Percentiles rank a stretch among this genome's conserved stretches.
Conservation (phyloP, 2,888 invertebrate species). For the Sclerodermus sp. region DNA sequence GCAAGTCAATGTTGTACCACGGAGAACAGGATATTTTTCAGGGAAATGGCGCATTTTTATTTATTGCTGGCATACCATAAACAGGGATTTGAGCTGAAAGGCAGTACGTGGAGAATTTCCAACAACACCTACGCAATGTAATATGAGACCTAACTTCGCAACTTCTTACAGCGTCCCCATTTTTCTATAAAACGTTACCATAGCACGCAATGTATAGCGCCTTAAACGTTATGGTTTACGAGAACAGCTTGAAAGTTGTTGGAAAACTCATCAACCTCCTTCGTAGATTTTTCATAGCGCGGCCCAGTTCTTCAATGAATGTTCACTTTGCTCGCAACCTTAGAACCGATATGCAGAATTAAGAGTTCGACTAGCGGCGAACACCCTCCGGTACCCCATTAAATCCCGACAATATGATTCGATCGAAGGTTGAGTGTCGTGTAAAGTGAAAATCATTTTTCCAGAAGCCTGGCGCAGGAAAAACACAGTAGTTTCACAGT, state of each 20-base stretch:
- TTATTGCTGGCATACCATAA: background rate
- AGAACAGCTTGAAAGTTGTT: slow-evolving; percentile 16
- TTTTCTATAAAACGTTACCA: slow-evolving; percentile 11
- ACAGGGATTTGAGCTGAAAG: background rate
- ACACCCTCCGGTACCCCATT: too few species aligned
- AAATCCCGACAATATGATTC: too few species aligned
- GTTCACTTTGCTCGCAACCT: slow-evolving; percentile 13
- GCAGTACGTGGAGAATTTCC: slow-evolving; percentile 22
- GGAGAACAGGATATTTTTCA: too few species aligned
- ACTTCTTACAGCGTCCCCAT: slow-evolving; percentile 27
- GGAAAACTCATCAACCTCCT: slow-evolving; percentile 25
- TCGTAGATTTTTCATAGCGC: slow-evolving; percentile 15
- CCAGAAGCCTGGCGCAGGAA: too few species aligned
- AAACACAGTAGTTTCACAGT: too few species aligned
- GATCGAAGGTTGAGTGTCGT: too few species aligned
- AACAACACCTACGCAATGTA: slow-evolving; percentile 18
- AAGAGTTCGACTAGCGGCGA: background rate
- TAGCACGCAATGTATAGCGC: background rate
- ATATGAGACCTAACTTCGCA: slow-evolving; percentile 16
- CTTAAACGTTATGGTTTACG: slow-evolving; percentile 1
- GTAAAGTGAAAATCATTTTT: too few species aligned
- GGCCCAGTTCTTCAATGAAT: slow-evolving; percentile 16
- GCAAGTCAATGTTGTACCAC: too few species aligned
- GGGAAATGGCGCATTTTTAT: background rate
- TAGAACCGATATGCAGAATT: slow-evolving; percentile 4